phyloP scores from a whole-genome alignment of 1,140 invertebrate genomes.

The Acromyrmex echinatior region DNA sequence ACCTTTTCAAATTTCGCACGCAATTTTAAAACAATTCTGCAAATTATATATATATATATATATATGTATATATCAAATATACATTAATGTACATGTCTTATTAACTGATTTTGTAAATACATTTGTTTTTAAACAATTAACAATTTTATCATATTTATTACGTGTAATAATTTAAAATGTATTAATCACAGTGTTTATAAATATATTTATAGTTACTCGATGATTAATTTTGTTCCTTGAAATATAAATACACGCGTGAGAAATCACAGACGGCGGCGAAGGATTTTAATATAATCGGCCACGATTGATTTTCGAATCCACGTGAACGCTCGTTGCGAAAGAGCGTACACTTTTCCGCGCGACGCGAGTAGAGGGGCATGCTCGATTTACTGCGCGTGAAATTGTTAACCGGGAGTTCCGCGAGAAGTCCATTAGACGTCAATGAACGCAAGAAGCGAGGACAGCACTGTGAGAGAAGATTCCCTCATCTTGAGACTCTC shows the following conservation, averaged over 20 bases:
- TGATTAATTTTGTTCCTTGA: too few species aligned
- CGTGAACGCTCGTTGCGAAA: background rate
- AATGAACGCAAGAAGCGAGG: background rate
- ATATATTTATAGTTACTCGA: background rate
- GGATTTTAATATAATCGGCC: background rate
- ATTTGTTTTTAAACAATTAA: background rate
- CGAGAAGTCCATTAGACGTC: background rate
- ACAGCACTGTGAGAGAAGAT: conserved; percentile 21
- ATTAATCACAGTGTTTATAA: background rate
- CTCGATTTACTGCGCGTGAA: background rate
- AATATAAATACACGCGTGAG: too few species aligned
- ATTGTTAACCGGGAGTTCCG: too few species aligned
- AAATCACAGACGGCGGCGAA: background rate
- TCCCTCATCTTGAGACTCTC: conserved; percentile 1
- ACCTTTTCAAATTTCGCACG: background rate
- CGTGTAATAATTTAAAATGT: background rate
- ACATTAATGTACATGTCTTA: background rate
- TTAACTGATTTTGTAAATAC: background rate
- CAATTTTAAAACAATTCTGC: background rate
- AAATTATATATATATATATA: background rate
- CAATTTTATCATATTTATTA: background rate
- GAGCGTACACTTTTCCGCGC: background rate
- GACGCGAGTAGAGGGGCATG: background rate
- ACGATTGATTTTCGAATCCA: background rate
- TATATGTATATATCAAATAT: background rate